Conservation (phyloP, 2,113 vertebrate species). For the Bagarius yarrelli region DNA sequence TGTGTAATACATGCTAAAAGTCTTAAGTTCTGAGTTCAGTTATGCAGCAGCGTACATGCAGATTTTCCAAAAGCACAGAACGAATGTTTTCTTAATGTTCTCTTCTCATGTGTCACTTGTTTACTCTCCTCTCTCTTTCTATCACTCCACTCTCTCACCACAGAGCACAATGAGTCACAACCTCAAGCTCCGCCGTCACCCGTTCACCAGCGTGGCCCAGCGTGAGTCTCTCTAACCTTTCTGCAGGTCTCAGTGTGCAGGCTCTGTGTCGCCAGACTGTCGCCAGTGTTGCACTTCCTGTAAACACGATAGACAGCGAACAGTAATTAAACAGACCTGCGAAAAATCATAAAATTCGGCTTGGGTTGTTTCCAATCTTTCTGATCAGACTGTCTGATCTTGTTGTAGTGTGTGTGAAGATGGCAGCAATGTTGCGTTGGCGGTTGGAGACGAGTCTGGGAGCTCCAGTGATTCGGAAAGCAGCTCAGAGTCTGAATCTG, state of each 20-base stretch:
- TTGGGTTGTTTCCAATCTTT: not conserved
- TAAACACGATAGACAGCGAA: not conserved
- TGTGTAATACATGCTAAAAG: too few species aligned
- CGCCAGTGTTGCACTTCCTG: not conserved
- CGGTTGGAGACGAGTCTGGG: constrained; percentile 73
- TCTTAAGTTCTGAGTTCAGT: too few species aligned
- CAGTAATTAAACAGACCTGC: not conserved
- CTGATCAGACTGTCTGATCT: not conserved
- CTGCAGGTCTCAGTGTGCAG: not conserved
- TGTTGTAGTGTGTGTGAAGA: constrained; percentile 64
- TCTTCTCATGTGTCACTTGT: not conserved
- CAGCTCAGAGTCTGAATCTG: constrained; percentile 80
- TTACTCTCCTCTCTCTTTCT: not conserved
- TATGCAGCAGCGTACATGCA: too few species aligned
- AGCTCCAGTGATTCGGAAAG: constrained; percentile 85
- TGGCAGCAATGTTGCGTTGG: constrained; percentile 59
- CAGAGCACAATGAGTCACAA: constrained; percentile 72
- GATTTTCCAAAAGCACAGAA: not conserved
- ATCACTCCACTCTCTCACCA: constrained; percentile 37
- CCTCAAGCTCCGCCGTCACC: constrained; percentile 59
- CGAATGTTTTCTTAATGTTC: not conserved
- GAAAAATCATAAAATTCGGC: not conserved
- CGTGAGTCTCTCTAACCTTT: constrained; percentile 70
- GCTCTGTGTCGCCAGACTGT: not conserved
- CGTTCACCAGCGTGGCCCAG: constrained; percentile 64